Percentiles rank a stretch among this genome's conserved stretches.
Evolutionary conservation across 2,113 vertebrate genomes (phyloP).

Genomic region (Oxyruncus cristatus): DNA sequence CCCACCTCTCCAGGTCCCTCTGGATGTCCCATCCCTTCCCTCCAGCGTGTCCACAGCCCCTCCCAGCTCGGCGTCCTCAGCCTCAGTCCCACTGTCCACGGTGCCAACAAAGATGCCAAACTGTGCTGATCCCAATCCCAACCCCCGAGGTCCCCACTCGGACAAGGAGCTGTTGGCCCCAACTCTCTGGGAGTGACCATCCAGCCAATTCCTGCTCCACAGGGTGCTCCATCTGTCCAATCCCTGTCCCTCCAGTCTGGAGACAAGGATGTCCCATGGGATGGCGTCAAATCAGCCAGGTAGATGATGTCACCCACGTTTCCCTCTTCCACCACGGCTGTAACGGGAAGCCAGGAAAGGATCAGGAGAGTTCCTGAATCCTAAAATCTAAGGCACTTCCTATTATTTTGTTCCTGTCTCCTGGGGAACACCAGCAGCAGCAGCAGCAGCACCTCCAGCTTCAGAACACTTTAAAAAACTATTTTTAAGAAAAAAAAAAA

Average conservation of each 20-base stretch:
- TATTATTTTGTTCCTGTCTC: not conserved
- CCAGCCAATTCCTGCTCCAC: not conserved
- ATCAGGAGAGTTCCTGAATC: not conserved
- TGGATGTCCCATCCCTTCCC: not conserved
- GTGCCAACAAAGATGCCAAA: too few species aligned
- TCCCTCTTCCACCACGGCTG: not conserved
- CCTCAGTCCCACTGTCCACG: not conserved
- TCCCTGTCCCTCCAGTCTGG: not conserved
- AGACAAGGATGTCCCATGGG: fast-evolving
- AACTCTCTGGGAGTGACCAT: not conserved
- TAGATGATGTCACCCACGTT: fast-evolving
- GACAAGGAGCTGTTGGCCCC: not conserved
- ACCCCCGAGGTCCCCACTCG: not conserved
- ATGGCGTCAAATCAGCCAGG: fast-evolving
- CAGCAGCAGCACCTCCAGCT: not conserved
- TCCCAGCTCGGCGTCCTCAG: not conserved
- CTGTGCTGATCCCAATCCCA: not conserved
- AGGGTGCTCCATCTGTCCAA: not conserved
- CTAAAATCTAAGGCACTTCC: not conserved
- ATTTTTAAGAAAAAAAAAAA: not conserved
- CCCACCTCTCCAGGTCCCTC: not conserved
- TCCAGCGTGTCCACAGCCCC: not conserved
- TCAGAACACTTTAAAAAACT: not conserved
- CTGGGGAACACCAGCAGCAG: not conserved
- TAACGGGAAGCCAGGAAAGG: not conserved